Base-by-base conservation (phyloP, 2,113 vertebrate genomes). In the Leuciscus idus region DNA sequence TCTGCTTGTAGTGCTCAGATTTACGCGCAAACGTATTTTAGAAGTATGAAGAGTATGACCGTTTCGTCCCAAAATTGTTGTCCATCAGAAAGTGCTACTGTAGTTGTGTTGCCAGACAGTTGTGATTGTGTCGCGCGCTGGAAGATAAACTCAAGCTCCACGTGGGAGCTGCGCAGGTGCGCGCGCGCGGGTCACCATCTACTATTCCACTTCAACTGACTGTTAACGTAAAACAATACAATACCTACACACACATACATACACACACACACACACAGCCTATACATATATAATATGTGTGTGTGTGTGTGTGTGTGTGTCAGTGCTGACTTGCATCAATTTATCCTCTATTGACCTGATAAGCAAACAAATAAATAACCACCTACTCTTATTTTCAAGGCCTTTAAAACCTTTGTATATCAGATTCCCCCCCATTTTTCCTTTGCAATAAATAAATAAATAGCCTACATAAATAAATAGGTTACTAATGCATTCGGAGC, bases 81-180 rank as follows among this genome's bases (percentile, higher is more conserved):
- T n/a, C 30, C 4, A 4, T 12, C 68, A 43, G 68, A 72, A 39
- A 72, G 68, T 21, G 15, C 28, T 33, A 11, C n/a, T 33, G 26
- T 57, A 6, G 52, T 57, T 36, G 5, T 48, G n/a, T 62, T 26
- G 9, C 10, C 11, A 6, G 74, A 33, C 21, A 61, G 12, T 26
- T 43, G 36, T n/a, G 77, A 46, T 62, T 76, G 23, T 75, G 15
- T 28, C 43, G 5, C 68, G 36, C 66, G 36, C 68, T 26, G n/a
- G 70, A 12, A 28, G n/a, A 61, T 26, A 57, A 70, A 75, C 61
- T 82, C 43, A 23, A 28, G 52, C 79, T 62, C 78, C 87, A 86
- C 87, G 84, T 86, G 80, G 61, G 57, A 66, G 55, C 68, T 21
- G 73, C 73, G 74, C 86, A 87, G 80, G 83, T 85, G 84, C 80